Evolutionary conservation across 2,113 vertebrate genomes (phyloP), one percentile per base, ranked within the genome.

Genomic region (Silurus glanis): DNA sequence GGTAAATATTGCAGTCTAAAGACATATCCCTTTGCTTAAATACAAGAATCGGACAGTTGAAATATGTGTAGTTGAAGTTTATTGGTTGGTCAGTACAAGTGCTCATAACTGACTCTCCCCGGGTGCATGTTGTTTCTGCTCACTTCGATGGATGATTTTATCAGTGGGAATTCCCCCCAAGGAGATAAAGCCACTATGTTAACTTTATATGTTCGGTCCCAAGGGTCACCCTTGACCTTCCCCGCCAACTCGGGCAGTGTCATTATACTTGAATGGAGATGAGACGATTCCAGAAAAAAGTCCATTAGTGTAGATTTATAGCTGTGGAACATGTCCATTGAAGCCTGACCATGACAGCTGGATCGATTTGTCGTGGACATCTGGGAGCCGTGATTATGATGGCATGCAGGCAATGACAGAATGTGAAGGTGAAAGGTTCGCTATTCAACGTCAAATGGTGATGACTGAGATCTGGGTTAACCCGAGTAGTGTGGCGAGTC

Each of bases 271-370:
- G 86, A 86, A 84, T 84, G 75, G 80, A 90, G 88, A 91, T 76
- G 82, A 85, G 59, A 83, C 49, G 80, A 89, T 76, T 75, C 69
- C 79, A 80, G 83, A 76, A 87, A 87, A 75, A 83, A 74, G 83
- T 76, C 87, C 74, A 87, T 89, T 88, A 85, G 79, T n/a, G 28
- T 45, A 89, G 87, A 90, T 91, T 89, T 90, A 89, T 91, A 82
- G 80, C 85, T 82, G 80, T 75, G 72, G 61, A 66, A 47, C 71
- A 47, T 88, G 88, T 59, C 87, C 56, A n/a, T 69, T 47, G 80
- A 88, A 84, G 85, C 78, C 83, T 61, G 55, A 83, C 88, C 86
- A 79, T 90, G 89, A 88, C 88, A 87, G 78, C 82, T 78, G 80
- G 88, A 90, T 92, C 76, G 84, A 91, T 91, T 88, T 87, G 72